phyloP scores from a whole-genome alignment of 2,797 vertebrate genomes.

The Eulemur rubriventer region DNA sequence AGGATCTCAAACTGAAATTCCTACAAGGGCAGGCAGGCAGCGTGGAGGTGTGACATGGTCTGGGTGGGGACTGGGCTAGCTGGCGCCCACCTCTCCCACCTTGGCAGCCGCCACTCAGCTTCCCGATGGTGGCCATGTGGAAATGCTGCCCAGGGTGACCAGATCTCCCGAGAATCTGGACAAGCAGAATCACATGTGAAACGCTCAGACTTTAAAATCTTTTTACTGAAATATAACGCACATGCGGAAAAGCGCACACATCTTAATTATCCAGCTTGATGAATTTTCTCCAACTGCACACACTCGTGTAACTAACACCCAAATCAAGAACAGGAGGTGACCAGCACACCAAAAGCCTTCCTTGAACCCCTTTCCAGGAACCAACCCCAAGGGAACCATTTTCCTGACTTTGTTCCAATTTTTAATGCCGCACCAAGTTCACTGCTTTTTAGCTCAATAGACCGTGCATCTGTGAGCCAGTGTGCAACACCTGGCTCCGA shows the following conservation, averaged over 20 bases:
- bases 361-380: background rate
- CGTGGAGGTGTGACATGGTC: accelerated
- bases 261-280: background rate
- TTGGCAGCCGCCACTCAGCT: accelerated
- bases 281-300: background rate
- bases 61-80: background rate
- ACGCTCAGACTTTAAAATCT: background rate
- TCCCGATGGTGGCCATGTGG: accelerated
- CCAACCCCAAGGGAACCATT: background rate
- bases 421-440: background rate
- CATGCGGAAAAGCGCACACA: background rate
- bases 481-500: background rate
- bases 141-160: background rate
- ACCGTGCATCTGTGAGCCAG: accelerated
- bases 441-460: background rate
- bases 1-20: background rate
- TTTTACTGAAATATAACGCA: background rate
- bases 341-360: background rate
- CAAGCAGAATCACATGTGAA: background rate
- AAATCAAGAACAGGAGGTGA: background rate
- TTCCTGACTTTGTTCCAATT: background rate
- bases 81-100: background rate
- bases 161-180: background rate
- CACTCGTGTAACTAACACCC: background rate
- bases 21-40: background rate